Evolutionary conservation across 2,113 vertebrate species (phyloP), one percentile per base, ranked within the genome.

Genomic region (Apaloderma vittatum): DNA sequence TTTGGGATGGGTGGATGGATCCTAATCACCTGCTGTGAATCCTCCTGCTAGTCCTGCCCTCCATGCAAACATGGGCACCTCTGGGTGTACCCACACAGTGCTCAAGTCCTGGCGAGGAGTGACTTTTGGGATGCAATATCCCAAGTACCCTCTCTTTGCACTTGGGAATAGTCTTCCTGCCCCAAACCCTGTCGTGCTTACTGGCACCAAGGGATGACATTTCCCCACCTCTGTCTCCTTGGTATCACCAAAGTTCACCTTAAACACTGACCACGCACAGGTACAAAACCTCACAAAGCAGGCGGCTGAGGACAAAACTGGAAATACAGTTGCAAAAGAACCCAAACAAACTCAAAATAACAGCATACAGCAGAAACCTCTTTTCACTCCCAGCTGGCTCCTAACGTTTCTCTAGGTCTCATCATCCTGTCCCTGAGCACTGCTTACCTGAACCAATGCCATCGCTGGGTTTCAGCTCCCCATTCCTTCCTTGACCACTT

Each of bases 341-440:
- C 22, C 24, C 11, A 40, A 79, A 80, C 30, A 36, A 36, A 6
- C 2, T 17, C 4, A 22, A 43, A 74, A 26, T 7, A 11, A 9
- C 51, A 34, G 23, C 5, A 1, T 57, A 59, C 27, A 40, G 21
- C 26, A 14, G n/a, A 71, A 88, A 26, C 12, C 1, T 43, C 43
- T 32, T n/a, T 75, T 20, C 49, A 27, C 34, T 40, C 68, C 49
- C 23, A 32, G 24, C 8, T 84, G 19, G 11, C 32, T 78, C 32
- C 61, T 71, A 16, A 55, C 40, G 21, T 40, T 68, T 55, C 46
- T 67, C 66, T 6, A 22, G 79, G n/a, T 26, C 5, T 66, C n/a
- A 4, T 4, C 46, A 70, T 34, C 18, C 24, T 11, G 30, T 40
- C 21, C 20, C 36, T 4, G 5, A 54, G 15, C 0, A 0, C 58